Percentiles rank a stretch among this genome's conserved stretches.
Conservation (phyloP, 2,113 vertebrate genomes). For the Ailurus styani region DNA sequence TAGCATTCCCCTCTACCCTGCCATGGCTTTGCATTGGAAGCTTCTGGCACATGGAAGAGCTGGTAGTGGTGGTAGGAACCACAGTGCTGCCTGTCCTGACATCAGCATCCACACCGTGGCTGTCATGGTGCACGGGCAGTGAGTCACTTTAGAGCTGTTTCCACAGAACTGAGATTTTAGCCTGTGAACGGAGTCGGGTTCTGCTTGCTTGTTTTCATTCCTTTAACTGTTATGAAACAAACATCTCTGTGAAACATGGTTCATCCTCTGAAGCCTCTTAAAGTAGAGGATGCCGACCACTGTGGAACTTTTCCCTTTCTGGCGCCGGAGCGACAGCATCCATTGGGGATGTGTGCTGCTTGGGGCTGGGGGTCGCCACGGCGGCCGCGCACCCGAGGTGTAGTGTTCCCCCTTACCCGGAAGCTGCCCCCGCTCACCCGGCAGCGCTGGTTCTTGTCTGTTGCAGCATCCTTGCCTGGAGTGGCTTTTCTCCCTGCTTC, state of each 20-base stretch:
- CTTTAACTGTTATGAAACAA: not conserved
- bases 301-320: not conserved
- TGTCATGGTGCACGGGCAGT: not conserved
- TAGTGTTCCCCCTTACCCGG: not conserved
- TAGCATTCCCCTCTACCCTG: not conserved
- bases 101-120: not conserved
- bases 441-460: not conserved
- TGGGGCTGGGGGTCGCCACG: not conserved
- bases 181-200: not conserved
- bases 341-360: not conserved
- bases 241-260: not conserved
- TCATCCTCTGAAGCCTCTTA: not conserved
- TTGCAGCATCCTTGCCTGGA: not conserved
- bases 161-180: not conserved
- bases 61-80: not conserved
- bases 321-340: rapidly evolving
- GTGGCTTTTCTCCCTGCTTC: not conserved
- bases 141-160: not conserved
- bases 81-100: rapidly evolving
- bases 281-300: not conserved
- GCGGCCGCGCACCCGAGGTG: not conserved
- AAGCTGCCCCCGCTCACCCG: rapidly evolving
- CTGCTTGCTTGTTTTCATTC: not conserved
- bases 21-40: not conserved
- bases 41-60: not conserved